These are phyloP conservation scores for Dolichomitus sp. DNA, from an alignment of 2,888 invertebrate species.

Conservation along the genomic window DNA sequence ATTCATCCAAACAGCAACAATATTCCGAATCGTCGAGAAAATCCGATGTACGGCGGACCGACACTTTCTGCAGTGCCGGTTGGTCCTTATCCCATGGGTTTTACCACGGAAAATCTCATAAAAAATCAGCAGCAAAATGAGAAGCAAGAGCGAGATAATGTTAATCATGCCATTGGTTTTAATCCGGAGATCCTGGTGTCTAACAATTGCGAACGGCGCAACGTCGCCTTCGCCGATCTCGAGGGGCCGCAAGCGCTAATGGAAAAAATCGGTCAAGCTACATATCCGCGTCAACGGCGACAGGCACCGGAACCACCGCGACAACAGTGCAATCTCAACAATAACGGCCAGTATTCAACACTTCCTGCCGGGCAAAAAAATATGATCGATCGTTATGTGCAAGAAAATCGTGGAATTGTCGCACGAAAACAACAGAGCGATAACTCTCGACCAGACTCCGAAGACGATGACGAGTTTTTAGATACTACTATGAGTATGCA, in stretches of 20 bases:
- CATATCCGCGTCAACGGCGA: slow-evolving; percentile 54
- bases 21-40: slow-evolving; percentile 15
- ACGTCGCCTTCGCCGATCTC: slow-evolving; percentile 53
- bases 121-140: slow-evolving; percentile 1
- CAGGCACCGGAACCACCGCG: slow-evolving; percentile 43
- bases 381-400: slow-evolving; percentile 79
- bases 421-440: slow-evolving; percentile 28
- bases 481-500: slow-evolving; percentile 83
- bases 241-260: slow-evolving; percentile 18
- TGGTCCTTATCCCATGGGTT: slow-evolving; percentile 72
- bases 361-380: slow-evolving; percentile 70
- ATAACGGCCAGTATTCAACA: slow-evolving; percentile 41
- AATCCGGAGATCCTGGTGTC: slow-evolving; percentile 35
- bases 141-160: slow-evolving; percentile 34
- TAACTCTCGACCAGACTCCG: too few species aligned
- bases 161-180: slow-evolving; percentile 59
- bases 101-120: slow-evolving; percentile 67
- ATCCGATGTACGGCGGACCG: slow-evolving; percentile 2
- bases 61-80: slow-evolving; percentile 8
- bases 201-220: slow-evolving; percentile 39
- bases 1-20: slow-evolving; percentile 18
- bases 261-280: slow-evolving; percentile 29
- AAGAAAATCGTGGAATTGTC: slow-evolving; percentile 63
- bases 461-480: slow-evolving; percentile 83
- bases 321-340: slow-evolving; percentile 24